A percentile compares a stretch with the other conserved stretches of the same genome.
These are phyloP conservation scores for Sceloporus tristichus DNA, from an alignment of 2,113 vertebrate species.

Conservation along the genomic window DNA sequence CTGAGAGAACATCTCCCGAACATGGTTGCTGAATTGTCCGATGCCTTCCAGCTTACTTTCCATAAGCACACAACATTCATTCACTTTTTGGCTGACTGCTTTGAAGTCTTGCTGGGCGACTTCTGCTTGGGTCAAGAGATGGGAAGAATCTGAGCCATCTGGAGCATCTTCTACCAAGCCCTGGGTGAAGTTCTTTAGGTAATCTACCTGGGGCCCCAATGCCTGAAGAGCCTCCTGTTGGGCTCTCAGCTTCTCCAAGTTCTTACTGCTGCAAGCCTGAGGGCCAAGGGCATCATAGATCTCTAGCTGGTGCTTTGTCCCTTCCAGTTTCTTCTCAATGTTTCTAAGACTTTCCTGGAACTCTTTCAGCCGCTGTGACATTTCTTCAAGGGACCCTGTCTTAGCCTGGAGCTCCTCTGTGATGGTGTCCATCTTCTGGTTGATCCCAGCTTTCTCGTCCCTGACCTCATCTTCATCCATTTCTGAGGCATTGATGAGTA, in stretches of 20 bases:
- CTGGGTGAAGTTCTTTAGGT: constrained; percentile 89
- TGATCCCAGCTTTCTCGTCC: constrained; percentile 92
- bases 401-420: constrained; percentile 86
- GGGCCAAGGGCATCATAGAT: constrained; percentile 94
- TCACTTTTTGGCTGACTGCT: constrained; percentile 86
- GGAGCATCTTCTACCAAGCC: constrained; percentile 93
- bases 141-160: constrained; percentile 82
- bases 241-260: constrained; percentile 90
- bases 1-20: constrained; percentile 94
- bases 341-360: constrained; percentile 93
- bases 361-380: constrained; percentile 92
- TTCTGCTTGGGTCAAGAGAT: constrained; percentile 83
- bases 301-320: constrained; percentile 93
- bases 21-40: constrained; percentile 88
- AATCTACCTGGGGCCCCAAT: constrained; percentile 91
- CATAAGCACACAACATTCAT: constrained; percentile 85
- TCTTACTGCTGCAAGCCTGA: constrained; percentile 96
- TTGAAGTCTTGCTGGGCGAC: constrained; percentile 86
- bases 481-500: constrained; percentile 90
- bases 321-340: constrained; percentile 94
- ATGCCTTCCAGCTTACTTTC: constrained; percentile 94
- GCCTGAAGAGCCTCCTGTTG: constrained; percentile 91
- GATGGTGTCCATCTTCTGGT: constrained; percentile 88
- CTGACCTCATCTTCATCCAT: constrained; percentile 90
- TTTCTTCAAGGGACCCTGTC: constrained; percentile 90